Evolutionary conservation across 2,797 vertebrate genomes (phyloP).

Genomic region (Xiphorhynchus erythropygius): DNA sequence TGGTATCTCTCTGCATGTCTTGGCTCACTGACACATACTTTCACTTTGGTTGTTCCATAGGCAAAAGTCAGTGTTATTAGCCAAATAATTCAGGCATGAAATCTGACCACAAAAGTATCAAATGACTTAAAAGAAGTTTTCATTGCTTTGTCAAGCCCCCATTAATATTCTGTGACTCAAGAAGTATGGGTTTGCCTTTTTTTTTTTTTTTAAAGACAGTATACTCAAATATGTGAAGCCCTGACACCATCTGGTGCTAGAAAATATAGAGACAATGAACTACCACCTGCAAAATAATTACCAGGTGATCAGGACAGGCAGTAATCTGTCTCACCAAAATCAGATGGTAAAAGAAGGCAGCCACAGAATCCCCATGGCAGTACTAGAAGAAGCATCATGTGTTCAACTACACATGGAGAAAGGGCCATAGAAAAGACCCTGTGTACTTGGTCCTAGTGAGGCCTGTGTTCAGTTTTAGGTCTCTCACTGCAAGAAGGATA

Average conservation of each 20-base stretch:
- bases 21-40: not conserved
- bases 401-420: not conserved
- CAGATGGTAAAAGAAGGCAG: not conserved
- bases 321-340: not conserved
- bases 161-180: not conserved
- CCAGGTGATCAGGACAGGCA: not conserved
- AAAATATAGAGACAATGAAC: not conserved
- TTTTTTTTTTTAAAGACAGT: accelerated
- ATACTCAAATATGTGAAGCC: not conserved
- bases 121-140: not conserved
- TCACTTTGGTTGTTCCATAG: not conserved
- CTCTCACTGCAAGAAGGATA: not conserved
- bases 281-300: not conserved
- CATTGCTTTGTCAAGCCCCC: not conserved
- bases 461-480: not conserved
- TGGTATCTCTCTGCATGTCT: not conserved
- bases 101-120: not conserved
- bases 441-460: not conserved
- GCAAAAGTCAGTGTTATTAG: not conserved
- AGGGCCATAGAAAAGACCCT: not conserved
- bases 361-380: not conserved
- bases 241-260: not conserved
- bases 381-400: not conserved
- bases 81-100: not conserved
- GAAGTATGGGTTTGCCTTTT: not conserved